Conservation (phyloP, 2,888 invertebrate genomes). For the Apamea epomidion region DNA sequence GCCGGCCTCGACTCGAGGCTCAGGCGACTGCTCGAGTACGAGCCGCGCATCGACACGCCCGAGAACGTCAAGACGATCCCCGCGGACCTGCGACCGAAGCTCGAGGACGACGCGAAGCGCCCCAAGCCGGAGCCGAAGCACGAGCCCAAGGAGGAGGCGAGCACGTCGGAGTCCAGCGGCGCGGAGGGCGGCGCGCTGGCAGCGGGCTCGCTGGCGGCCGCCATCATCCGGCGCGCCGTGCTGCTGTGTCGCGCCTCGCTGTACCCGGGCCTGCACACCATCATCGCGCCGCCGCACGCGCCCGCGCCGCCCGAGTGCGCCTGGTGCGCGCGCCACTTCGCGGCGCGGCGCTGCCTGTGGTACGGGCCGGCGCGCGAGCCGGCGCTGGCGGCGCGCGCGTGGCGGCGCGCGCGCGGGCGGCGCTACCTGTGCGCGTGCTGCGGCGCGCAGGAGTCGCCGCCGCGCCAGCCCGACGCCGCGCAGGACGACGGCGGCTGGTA, state of each 20-base stretch:
- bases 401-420: constrained; percentile 85
- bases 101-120: constrained; percentile 40
- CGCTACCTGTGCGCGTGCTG: constrained; percentile 93
- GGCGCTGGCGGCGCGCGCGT: constrained; percentile 73
- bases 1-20: constrained; percentile 67
- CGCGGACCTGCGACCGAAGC: constrained; percentile 38
- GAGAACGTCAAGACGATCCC: constrained; percentile 28
- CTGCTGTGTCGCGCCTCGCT: constrained; percentile 85
- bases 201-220: constrained; percentile 81
- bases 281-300: constrained; percentile 85
- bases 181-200: constrained; percentile 56
- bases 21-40: constrained; percentile 72
- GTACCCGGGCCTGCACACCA: constrained; percentile 91
- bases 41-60: constrained; percentile 54
- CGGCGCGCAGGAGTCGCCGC: constrained; percentile 73
- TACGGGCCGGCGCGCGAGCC: constrained; percentile 87
- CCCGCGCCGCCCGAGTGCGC: constrained; percentile 73
- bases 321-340: constrained; percentile 78
- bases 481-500: constrained; percentile 93
- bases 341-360: constrained; percentile 84
- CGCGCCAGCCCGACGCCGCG: constrained; percentile 76
- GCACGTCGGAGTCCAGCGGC: constrained; percentile 54
- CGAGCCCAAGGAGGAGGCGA: constrained; percentile 47
- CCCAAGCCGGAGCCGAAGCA: constrained; percentile 44
- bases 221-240: constrained; percentile 86